Evolutionary conservation across 2,797 vertebrate species (phyloP).

Genomic region (Spondyliosoma cantharus): DNA sequence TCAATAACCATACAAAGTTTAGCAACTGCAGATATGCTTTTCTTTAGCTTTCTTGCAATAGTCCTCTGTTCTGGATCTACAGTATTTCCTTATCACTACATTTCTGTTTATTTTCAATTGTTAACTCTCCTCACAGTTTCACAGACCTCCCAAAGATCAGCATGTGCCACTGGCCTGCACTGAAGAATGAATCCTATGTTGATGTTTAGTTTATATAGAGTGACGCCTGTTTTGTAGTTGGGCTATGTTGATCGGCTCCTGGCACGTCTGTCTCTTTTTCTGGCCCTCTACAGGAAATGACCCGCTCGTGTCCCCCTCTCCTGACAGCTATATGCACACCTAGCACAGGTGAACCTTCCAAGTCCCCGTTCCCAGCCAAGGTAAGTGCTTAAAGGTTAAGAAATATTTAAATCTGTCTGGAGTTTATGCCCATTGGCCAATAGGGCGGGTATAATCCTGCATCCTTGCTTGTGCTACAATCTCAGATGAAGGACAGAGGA

Average conservation of each 20-base stretch:
- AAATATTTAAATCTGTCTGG: not conserved
- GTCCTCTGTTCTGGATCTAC: not conserved
- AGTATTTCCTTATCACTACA: not conserved
- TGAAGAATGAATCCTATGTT: not conserved
- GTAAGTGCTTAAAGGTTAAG: slow-evolving; percentile 74
- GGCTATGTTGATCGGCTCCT: not conserved
- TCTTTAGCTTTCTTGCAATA: not conserved
- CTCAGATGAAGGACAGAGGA: not conserved
- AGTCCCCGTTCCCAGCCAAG: slow-evolving; percentile 87
- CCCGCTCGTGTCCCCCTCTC: slow-evolving; percentile 92
- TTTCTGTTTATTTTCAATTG: not conserved
- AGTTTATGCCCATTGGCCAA: not conserved
- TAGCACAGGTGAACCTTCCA: slow-evolving; percentile 84
- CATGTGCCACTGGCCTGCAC: not conserved
- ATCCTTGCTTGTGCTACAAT: not conserved
- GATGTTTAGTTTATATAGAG: not conserved
- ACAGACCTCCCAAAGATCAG: not conserved
- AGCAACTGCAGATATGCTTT: slow-evolving; percentile 9
- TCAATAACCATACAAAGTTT: not conserved
- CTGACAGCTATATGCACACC: slow-evolving; percentile 90
- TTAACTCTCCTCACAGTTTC: not conserved
- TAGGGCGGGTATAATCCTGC: not conserved
- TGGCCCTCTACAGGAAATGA: slow-evolving; percentile 91
- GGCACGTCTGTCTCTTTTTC: not conserved
- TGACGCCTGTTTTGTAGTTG: not conserved